These are phyloP conservation scores for Amblyteles armatorius DNA, from an alignment of 2,888 invertebrate species.

Conservation along the genomic window DNA sequence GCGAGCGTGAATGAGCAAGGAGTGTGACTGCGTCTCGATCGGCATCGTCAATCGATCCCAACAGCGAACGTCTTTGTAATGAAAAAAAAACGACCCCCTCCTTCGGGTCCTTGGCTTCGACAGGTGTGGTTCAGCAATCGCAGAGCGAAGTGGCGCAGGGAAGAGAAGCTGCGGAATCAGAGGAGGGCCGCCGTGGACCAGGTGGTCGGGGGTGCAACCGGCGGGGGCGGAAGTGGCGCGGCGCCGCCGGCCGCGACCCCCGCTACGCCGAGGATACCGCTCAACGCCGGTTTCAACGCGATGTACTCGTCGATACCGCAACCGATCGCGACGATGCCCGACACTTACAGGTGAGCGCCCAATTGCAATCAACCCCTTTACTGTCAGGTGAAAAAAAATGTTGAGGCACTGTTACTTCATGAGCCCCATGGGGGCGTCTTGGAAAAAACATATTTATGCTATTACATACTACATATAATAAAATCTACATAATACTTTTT, in stretches of 20 bases:
- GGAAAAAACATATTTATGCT: too few relatives aligned
- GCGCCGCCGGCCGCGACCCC: slow-evolving; percentile 86
- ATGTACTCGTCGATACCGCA: slow-evolving; percentile 98
- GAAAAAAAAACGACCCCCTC: slow-evolving; percentile 57
- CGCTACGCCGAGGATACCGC: slow-evolving; percentile 88
- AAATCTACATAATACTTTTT: too few relatives aligned
- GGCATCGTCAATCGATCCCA: slow-evolving; percentile 39
- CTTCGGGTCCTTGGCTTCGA: slow-evolving; percentile 54
- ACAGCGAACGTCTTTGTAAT: slow-evolving; percentile 45
- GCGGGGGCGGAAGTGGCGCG: slow-evolving; percentile 84
- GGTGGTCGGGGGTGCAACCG: slow-evolving; percentile 82
- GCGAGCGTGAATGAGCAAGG: slow-evolving; percentile 47
- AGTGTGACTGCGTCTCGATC: slow-evolving; percentile 51
- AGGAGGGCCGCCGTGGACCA: slow-evolving; percentile 88
- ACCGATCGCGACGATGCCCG: slow-evolving; percentile 96
- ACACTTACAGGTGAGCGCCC: slow-evolving; percentile 90
- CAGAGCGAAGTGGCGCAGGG: slow-evolving; percentile 99
- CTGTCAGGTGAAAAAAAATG: neutral
- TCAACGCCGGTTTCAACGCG: slow-evolving; percentile 95
- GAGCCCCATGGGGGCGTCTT: too few relatives aligned
- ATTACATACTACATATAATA: too few relatives aligned
- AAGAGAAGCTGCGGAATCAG: slow-evolving; percentile 98
- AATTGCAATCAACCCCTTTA: neutral
- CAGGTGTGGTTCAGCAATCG: slow-evolving; percentile 99
- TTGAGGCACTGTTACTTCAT: neutral